A percentile compares a stretch with the other conserved stretches of the same genome.
phyloP scores from a whole-genome alignment of 1,140 invertebrate species.

The Drosophila bifasciata region DNA sequence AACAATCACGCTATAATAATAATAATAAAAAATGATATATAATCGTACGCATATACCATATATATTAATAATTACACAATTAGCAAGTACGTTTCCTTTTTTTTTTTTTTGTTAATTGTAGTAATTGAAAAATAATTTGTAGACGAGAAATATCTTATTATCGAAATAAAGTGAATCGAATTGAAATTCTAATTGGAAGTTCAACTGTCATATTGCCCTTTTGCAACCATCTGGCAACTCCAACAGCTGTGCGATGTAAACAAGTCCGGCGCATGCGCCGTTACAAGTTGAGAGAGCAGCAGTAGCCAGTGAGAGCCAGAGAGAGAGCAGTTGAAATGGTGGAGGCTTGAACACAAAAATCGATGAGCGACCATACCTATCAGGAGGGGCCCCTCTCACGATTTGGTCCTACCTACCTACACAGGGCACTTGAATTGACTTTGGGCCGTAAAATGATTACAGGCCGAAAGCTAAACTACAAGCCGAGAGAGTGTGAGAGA shows the following conservation, averaged over 20 bases:
- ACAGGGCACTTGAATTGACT: conserved; percentile 71
- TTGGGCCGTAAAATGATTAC: conserved; percentile 77
- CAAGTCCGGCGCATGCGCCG: conserved; percentile 33
- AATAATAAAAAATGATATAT: conserved; percentile 26
- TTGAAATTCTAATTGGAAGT: conserved; percentile 21
- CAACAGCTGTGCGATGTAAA: conserved; percentile 31
- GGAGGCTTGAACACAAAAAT: conserved; percentile 58
- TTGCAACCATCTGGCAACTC: not conserved
- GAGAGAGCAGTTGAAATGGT: conserved; percentile 1
- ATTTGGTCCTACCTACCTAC: too few relatives aligned
- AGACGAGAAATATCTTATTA: conserved; percentile 52
- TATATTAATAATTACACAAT: conserved; percentile 22
- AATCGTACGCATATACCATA: conserved; percentile 9
- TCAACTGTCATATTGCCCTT: too few relatives aligned
- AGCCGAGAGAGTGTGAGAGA: conserved; percentile 27
- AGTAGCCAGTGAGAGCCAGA: conserved; percentile 7
- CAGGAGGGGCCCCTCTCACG: too few relatives aligned
- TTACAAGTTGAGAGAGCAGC: not conserved
- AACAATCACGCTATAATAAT: conserved; percentile 17
- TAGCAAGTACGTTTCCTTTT: conserved; percentile 2
- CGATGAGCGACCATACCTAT: conserved; percentile 63
- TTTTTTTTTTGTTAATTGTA: conserved; percentile 60
- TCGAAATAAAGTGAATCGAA: conserved; percentile 62
- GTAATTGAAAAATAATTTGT: conserved; percentile 42
- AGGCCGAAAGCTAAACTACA: conserved; percentile 70